A percentile compares a stretch with the other conserved stretches of the same genome.
phyloP scores from a whole-genome alignment of 1,140 invertebrate genomes.

The Mizuhopecten yessoensis region DNA sequence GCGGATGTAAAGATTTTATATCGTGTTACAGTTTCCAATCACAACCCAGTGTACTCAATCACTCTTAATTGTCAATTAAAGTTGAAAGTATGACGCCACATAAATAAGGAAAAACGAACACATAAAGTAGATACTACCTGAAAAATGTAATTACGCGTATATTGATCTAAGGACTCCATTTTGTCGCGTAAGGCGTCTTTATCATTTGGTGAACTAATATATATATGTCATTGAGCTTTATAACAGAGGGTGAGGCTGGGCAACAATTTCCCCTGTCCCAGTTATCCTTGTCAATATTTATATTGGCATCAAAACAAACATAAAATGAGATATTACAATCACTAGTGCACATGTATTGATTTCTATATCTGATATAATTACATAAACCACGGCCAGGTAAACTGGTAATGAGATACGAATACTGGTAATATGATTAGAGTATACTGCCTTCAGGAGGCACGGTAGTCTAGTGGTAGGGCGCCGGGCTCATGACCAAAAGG shows the following conservation, averaged over 20 bases:
- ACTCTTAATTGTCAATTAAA: background rate
- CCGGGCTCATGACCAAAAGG: too few species aligned
- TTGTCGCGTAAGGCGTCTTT: background rate
- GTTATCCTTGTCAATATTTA: background rate
- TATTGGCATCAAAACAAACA: background rate
- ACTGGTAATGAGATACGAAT: too few species aligned
- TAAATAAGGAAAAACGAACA: background rate
- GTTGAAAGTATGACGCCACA: background rate
- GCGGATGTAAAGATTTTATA: background rate
- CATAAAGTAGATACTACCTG: too few species aligned
- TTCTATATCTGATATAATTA: background rate
- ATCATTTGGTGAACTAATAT: background rate
- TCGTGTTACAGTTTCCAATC: background rate
- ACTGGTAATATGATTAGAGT: too few species aligned
- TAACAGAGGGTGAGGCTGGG: background rate
- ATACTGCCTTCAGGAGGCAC: too few species aligned
- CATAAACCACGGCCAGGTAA: background rate
- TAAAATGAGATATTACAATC: background rate
- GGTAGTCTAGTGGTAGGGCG: too few species aligned
- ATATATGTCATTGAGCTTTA: background rate
- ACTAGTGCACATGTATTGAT: background rate
- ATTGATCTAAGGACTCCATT: background rate
- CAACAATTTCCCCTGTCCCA: background rate
- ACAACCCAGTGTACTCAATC: background rate
- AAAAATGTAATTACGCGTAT: too few species aligned